Percentiles rank a stretch among this genome's conserved stretches.
These are phyloP conservation scores for Syngnathoides biaculeatus DNA, from an alignment of 2,113 vertebrate genomes.

Conservation along the genomic window DNA sequence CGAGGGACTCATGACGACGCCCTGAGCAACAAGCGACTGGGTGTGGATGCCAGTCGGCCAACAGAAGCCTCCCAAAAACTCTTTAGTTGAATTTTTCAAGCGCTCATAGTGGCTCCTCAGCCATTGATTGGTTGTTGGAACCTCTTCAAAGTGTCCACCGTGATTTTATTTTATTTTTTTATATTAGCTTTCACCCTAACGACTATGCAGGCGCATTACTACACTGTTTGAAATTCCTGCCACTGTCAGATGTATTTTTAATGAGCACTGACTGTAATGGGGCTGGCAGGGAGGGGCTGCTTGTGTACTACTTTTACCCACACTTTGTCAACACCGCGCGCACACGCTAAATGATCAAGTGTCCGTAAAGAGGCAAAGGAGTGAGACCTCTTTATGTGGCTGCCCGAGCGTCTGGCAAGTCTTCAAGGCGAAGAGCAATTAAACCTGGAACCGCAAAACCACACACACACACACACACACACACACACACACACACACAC, in stretches of 20 bases:
- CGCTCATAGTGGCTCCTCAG: neutral
- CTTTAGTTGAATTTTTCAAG: neutral
- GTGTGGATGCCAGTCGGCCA: neutral
- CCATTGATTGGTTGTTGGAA: neutral
- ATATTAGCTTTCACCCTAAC: neutral
- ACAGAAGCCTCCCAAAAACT: neutral
- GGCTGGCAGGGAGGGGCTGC: neutral
- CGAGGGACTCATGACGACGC: neutral
- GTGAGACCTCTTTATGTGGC: constrained; percentile 2
- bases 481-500: too few relatives aligned
- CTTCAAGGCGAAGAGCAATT: neutral
- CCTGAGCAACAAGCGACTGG: neutral
- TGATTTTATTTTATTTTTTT: too few relatives aligned
- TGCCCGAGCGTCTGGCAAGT: neutral
- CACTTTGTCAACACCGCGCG: constrained; percentile 1
- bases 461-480: neutral
- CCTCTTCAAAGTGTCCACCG: neutral
- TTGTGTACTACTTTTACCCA: neutral
- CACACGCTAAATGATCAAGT: neutral
- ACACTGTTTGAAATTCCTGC: neutral
- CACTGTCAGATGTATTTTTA: neutral
- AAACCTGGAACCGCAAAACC: constrained; percentile 1
- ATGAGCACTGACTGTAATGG: neutral
- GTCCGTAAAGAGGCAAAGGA: neutral
- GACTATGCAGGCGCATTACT: neutral